phyloP scores from a whole-genome alignment of 2,113 vertebrate genomes.

The Trematomus loennbergii region DNA sequence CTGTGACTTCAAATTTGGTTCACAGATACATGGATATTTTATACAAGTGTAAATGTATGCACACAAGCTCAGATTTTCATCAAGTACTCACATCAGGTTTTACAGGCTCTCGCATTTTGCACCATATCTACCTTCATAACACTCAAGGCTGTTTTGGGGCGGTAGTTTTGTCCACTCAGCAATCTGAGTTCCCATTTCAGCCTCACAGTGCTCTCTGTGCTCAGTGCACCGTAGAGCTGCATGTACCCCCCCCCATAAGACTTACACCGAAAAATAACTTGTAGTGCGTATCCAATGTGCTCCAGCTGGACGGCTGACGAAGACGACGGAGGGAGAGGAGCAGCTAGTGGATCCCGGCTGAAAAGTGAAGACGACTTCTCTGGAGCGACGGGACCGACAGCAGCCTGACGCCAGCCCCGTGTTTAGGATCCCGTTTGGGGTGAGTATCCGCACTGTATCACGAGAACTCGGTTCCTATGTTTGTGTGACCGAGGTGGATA shows the following conservation, averaged over 20 bases:
- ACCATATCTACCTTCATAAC: no score
- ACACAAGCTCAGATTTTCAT: no score
- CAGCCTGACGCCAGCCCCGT: not conserved
- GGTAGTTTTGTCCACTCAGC: conserved; percentile 27
- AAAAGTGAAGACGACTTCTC: not conserved
- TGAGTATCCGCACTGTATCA: conserved; percentile 9
- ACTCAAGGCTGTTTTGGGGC: not conserved
- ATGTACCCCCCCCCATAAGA: not conserved
- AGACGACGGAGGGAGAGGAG: not conserved
- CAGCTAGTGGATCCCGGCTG: not conserved
- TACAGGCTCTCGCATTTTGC: no score
- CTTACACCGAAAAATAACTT: not conserved
- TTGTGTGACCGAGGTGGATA: not conserved
- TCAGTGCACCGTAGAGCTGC: not conserved
- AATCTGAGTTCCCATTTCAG: conserved; percentile 44
- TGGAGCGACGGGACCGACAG: not conserved
- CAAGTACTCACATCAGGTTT: no score
- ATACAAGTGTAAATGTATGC: no score
- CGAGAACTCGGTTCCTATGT: not conserved
- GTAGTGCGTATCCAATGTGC: not conserved
- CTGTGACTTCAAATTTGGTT: no score
- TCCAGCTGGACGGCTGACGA: not conserved
- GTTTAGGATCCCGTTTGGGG: not conserved
- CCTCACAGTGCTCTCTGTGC: not conserved
- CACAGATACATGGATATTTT: no score